These are phyloP conservation scores for Discoglossus pictus DNA, from an alignment of 2,797 vertebrate species.

Conservation along the genomic window DNA sequence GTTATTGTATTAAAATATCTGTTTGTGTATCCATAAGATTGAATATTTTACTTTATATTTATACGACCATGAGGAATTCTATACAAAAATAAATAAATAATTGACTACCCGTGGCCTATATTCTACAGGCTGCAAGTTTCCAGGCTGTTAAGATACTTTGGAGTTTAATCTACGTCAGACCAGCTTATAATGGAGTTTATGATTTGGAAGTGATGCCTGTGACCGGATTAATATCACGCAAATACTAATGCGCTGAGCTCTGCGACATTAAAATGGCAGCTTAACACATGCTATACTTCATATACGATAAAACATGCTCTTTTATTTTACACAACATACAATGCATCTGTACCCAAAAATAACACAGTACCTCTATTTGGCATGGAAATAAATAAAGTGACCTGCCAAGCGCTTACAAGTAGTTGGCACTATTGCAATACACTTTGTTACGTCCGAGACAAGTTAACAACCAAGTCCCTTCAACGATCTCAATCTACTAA, in stretches of 20 bases:
- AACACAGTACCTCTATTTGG: conserved; percentile 26
- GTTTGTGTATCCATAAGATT: no score
- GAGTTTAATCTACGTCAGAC: conserved; percentile 47
- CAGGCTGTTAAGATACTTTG: conserved; percentile 44
- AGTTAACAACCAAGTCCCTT: conserved; percentile 15
- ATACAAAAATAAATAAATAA: no score
- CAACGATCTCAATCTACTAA: conserved; percentile 6
- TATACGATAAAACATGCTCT: not conserved
- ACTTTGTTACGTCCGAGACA: conserved; percentile 25
- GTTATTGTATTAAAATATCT: no score
- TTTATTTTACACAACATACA: not conserved
- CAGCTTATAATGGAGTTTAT: conserved; percentile 35
- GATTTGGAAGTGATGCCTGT: conserved; percentile 33
- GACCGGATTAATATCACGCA: conserved; percentile 34
- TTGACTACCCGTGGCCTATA: no score
- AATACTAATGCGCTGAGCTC: conserved; percentile 12
- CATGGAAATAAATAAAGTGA: conserved; percentile 19
- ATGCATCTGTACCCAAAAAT: conserved; percentile 41
- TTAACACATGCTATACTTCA: not conserved
- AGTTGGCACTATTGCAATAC: conserved; percentile 28
- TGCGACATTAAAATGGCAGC: conserved; percentile 9
- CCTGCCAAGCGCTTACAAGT: conserved; percentile 29
- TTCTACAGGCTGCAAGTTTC: conserved; percentile 38
- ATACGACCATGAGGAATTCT: no score
- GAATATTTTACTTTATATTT: no score